phyloP scores from a whole-genome alignment of 2,888 invertebrate genomes.

The Eucriotettix oculatus region DNA sequence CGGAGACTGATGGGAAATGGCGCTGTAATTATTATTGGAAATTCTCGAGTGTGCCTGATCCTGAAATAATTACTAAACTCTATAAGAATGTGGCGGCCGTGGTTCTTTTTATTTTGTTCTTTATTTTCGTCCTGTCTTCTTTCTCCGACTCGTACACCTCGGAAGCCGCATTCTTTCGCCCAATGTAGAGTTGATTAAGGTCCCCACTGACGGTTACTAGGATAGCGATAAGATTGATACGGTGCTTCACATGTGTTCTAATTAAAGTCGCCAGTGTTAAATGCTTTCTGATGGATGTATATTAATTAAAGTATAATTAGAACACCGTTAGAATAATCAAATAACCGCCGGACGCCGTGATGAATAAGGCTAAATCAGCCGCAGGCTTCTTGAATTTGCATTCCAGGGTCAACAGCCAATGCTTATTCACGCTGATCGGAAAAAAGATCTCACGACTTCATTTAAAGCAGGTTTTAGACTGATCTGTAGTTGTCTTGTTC shows the following conservation, averaged over 20 bases:
- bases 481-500: too few relatives aligned
- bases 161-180: background rate
- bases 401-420: too few relatives aligned
- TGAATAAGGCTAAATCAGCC: too few relatives aligned
- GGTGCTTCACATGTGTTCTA: background rate
- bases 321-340: background rate
- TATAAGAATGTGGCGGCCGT: background rate
- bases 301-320: conserved; percentile 8
- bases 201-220: background rate
- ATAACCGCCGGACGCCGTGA: background rate
- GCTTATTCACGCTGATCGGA: too few relatives aligned
- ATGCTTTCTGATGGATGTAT: conserved; percentile 10
- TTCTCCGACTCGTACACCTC: background rate
- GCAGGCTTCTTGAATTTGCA: too few relatives aligned
- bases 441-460: too few relatives aligned
- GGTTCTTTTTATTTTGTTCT: background rate
- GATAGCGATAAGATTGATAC: background rate
- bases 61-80: background rate
- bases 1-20: conserved; percentile 3
- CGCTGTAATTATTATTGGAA: conserved; percentile 7
- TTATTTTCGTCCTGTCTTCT: background rate
- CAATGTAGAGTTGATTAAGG: background rate
- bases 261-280: conserved; percentile 7
- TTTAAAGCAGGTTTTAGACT: too few relatives aligned
- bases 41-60: background rate